Evolutionary conservation across 2,797 vertebrate species (phyloP).

Genomic region (Artibeus lituratus): DNA sequence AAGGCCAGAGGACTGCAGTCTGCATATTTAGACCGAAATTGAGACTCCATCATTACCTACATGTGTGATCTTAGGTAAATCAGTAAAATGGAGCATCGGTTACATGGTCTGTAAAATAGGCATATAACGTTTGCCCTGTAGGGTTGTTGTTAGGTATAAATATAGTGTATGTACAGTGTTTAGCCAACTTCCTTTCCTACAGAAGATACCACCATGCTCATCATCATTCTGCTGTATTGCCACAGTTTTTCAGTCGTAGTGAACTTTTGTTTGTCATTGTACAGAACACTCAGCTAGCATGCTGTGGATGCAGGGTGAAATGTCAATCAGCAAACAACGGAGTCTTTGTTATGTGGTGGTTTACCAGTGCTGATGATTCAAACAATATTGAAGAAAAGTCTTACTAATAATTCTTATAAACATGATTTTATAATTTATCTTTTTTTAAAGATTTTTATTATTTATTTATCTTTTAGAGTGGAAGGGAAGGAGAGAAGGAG

Average conservation of each 20-base stretch:
- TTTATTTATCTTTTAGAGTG: too few relatives aligned
- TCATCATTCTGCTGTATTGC: not conserved
- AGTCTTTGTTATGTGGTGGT: not conserved
- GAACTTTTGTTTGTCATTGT: not conserved
- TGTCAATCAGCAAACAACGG: not conserved
- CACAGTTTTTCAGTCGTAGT: not conserved
- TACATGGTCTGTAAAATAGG: not conserved
- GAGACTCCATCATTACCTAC: not conserved
- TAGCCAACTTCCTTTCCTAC: not conserved
- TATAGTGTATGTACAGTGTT: not conserved
- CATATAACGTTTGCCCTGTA: not conserved
- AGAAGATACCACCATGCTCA: too few relatives aligned
- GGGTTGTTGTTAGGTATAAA: not conserved
- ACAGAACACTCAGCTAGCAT: not conserved
- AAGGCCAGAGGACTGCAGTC: not conserved
- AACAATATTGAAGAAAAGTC: not conserved
- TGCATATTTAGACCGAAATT: not conserved
- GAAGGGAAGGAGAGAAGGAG: too few relatives aligned
- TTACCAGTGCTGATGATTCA: not conserved
- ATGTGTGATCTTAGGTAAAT: not conserved
- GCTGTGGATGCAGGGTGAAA: not conserved
- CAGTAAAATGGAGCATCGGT: not conserved
- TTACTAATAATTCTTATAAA: not conserved
- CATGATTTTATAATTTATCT: not conserved
- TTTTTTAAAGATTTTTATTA: too few relatives aligned